A percentile compares a stretch with the other conserved stretches of the same genome.
phyloP scores from a whole-genome alignment of 2,888 invertebrate genomes.

The Lepidocyrtinus sp. region DNA sequence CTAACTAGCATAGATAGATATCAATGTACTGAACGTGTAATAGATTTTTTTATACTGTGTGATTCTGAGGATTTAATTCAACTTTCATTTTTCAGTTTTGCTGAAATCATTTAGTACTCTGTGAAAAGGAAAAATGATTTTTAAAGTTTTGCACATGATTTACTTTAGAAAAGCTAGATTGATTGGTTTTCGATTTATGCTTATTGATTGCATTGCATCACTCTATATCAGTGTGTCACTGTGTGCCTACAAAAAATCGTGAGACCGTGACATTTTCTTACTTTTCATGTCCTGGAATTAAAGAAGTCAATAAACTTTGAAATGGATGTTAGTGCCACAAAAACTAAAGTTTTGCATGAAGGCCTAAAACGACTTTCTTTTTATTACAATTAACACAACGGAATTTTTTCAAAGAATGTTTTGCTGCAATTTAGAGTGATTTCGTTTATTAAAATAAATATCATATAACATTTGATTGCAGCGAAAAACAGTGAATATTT shows the following conservation, averaged over 20 bases:
- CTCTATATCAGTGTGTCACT: slow-evolving; percentile 45
- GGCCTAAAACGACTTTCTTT: too few relatives aligned
- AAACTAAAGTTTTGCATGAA: too few relatives aligned
- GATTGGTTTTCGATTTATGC: neutral
- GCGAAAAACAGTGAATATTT: too few relatives aligned
- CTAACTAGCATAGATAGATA: too few relatives aligned
- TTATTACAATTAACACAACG: too few relatives aligned
- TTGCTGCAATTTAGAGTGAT: too few relatives aligned
- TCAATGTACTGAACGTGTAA: too few relatives aligned
- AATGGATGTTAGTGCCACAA: too few relatives aligned
- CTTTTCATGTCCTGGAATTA: slow-evolving; percentile 11
- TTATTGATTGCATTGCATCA: neutral
- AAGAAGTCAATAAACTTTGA: slow-evolving; percentile 45
- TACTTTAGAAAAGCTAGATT: slow-evolving; percentile 20
- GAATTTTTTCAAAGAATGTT: too few relatives aligned
- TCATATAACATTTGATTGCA: too few relatives aligned
- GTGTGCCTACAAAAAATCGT: slow-evolving; percentile 34
- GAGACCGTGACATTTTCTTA: slow-evolving; percentile 54
- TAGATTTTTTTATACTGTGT: too few relatives aligned
- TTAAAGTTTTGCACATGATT: slow-evolving; percentile 50
- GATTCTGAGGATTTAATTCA: slow-evolving; percentile 26
- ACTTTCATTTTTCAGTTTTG: slow-evolving; percentile 48
- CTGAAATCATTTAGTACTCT: slow-evolving; percentile 27
- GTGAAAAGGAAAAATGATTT: slow-evolving; percentile 41
- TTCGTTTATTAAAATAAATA: too few relatives aligned